Percentiles rank a stretch among this genome's conserved stretches.
Conservation (phyloP, 2,797 vertebrate genomes). For the Epinephelus awoara region DNA sequence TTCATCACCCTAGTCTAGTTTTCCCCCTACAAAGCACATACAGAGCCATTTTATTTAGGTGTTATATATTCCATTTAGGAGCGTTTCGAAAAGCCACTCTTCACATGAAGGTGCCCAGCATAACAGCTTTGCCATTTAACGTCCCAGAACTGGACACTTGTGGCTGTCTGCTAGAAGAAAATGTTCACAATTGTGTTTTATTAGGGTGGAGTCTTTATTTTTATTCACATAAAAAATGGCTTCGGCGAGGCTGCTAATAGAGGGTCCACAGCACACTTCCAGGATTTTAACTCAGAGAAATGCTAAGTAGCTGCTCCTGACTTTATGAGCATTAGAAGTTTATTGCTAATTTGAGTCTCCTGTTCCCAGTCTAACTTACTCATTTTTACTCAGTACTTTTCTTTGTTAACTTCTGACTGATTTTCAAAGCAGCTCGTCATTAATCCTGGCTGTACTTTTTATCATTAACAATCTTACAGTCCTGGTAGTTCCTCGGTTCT, state of each 20-base stretch:
- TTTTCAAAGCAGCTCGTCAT: slow-evolving; percentile 24
- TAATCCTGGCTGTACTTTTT: slow-evolving; percentile 4
- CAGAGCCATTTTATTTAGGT: slow-evolving; percentile 63
- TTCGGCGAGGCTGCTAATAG: slow-evolving; percentile 66
- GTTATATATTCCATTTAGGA: slow-evolving; percentile 71
- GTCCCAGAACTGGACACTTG: slow-evolving; percentile 61
- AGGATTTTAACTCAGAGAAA: slow-evolving; percentile 76
- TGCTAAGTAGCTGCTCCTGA: slow-evolving; percentile 59
- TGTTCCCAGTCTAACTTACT: slow-evolving; percentile 19
- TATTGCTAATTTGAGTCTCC: slow-evolving; percentile 49
- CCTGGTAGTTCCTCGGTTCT: neutral
- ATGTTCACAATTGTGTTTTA: slow-evolving; percentile 76
- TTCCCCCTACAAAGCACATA: slow-evolving; percentile 47
- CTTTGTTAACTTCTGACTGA: slow-evolving; percentile 3
- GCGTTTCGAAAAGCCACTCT: slow-evolving; percentile 58
- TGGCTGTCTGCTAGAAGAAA: slow-evolving; percentile 71
- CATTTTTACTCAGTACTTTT: slow-evolving; percentile 5
- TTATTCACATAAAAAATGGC: slow-evolving; percentile 71
- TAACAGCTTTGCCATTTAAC: slow-evolving; percentile 71
- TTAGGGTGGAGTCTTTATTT: slow-evolving; percentile 74
- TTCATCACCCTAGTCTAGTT: slow-evolving; percentile 37
- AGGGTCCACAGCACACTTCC: slow-evolving; percentile 58
- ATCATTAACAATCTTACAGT: slow-evolving; percentile 4
- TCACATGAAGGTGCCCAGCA: slow-evolving; percentile 68
- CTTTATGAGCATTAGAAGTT: slow-evolving; percentile 64